Evolutionary conservation across 2,113 vertebrate species (phyloP).

Genomic region (Rhea americana): DNA sequence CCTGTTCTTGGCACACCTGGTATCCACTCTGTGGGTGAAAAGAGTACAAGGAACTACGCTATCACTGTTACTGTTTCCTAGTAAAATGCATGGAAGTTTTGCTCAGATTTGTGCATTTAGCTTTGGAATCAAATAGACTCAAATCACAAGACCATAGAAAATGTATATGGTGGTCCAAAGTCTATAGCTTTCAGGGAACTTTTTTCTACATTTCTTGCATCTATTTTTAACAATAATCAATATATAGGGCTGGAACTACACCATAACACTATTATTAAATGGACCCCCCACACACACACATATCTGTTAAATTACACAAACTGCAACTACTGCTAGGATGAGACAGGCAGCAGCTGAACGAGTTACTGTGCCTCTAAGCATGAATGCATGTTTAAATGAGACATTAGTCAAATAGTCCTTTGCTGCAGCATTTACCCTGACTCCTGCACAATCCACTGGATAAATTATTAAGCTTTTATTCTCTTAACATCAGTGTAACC

Average conservation of each 20-base stretch:
- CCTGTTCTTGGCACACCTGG: not conserved
- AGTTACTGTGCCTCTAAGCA: not conserved
- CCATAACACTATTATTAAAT: not conserved
- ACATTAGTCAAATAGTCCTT: not conserved
- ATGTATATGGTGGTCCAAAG: not conserved
- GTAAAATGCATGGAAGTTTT: not conserved
- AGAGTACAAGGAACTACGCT: not conserved
- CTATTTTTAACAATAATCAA: not conserved
- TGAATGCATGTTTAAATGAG: not conserved
- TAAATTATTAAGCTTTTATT: not conserved
- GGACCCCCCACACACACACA: not conserved
- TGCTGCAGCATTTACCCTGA: not conserved
- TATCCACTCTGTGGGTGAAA: not conserved
- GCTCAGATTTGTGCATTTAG: not conserved
- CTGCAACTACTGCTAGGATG: not conserved
- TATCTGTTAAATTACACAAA: not conserved
- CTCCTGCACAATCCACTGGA: not conserved
- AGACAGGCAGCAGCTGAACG: not conserved
- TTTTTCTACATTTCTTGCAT: not conserved
- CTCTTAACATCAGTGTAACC: not conserved
- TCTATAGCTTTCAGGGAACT: not conserved
- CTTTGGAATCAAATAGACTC: not conserved
- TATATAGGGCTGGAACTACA: not conserved
- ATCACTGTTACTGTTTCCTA: not conserved
- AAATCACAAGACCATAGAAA: not conserved